Conservation (phyloP, 2,797 vertebrate species). For the Coendou prehensilis region DNA sequence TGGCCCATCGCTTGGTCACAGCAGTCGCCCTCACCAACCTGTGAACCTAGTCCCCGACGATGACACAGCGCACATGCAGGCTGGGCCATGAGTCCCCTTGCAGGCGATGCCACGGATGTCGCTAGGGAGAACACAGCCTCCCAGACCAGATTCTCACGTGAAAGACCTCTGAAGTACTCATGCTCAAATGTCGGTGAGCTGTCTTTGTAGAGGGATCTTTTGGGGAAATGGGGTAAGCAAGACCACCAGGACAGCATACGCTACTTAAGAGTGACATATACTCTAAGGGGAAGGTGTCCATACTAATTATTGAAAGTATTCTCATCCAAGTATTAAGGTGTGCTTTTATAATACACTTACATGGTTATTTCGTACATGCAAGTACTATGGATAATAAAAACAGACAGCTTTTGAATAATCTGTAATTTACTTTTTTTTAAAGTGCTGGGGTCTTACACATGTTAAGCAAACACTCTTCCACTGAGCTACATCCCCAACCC, state of each 20-base stretch:
- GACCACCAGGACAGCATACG: not conserved
- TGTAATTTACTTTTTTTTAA: not conserved
- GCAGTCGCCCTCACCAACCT: too few species aligned
- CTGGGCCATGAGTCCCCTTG: not conserved
- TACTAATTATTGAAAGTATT: not conserved
- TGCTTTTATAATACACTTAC: not conserved
- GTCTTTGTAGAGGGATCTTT: not conserved
- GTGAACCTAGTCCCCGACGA: fast-evolving
- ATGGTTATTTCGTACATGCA: not conserved
- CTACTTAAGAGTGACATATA: not conserved
- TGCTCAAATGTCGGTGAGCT: not conserved
- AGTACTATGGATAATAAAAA: not conserved
- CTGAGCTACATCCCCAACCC: not conserved
- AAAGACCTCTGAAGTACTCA: not conserved
- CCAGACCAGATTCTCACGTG: not conserved
- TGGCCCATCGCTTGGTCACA: not conserved
- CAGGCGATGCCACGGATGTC: fast-evolving
- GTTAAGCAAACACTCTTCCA: not conserved
- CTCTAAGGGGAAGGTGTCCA: not conserved
- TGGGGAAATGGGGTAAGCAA: not conserved
- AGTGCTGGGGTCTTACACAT: not conserved
- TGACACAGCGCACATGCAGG: fast-evolving
- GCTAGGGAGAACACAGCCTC: not conserved
- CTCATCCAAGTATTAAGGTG: not conserved
- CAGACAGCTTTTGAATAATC: not conserved